phyloP scores from a whole-genome alignment of 1,140 invertebrate genomes.

The Periplaneta americana region DNA sequence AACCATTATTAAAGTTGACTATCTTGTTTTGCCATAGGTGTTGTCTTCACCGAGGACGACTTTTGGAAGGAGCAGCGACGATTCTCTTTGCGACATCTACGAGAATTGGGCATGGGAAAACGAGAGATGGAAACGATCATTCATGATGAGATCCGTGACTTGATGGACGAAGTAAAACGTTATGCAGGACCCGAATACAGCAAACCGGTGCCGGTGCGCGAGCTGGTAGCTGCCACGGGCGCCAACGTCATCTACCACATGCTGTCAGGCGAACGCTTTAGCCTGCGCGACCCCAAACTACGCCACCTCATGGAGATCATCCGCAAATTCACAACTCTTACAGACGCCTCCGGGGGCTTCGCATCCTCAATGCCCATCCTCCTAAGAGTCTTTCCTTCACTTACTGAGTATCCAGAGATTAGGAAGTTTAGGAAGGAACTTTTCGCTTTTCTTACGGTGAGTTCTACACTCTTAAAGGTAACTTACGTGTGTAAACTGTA shows the following conservation, averaged over 20 bases:
- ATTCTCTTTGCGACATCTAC: conserved; percentile 45
- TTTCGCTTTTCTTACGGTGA: no score
- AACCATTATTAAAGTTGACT: no score
- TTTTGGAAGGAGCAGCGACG: conserved; percentile 27
- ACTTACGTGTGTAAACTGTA: no score
- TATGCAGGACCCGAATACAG: conserved; percentile 41
- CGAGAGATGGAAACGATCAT: conserved; percentile 44
- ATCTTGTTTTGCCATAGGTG: no score
- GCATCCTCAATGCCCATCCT: background rate
- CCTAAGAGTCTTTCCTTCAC: background rate
- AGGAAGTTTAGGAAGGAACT: no score
- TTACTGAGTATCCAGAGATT: no score
- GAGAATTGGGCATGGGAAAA: conserved; percentile 48
- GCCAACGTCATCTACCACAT: conserved; percentile 6
- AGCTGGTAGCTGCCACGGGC: background rate
- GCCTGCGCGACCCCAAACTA: background rate
- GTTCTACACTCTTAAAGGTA: no score
- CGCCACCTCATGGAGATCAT: background rate
- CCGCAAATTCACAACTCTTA: background rate
- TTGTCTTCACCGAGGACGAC: conserved; percentile 34
- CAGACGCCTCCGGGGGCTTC: background rate
- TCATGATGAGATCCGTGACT: conserved; percentile 34
- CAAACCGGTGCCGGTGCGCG: conserved; percentile 32
- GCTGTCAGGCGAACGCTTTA: background rate
- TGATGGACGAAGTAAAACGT: conserved; percentile 30